These are phyloP conservation scores for Echinometra lucunter DNA, from an alignment of 53 echinoderm and acorn worm genomes.

Conservation along the genomic window DNA sequence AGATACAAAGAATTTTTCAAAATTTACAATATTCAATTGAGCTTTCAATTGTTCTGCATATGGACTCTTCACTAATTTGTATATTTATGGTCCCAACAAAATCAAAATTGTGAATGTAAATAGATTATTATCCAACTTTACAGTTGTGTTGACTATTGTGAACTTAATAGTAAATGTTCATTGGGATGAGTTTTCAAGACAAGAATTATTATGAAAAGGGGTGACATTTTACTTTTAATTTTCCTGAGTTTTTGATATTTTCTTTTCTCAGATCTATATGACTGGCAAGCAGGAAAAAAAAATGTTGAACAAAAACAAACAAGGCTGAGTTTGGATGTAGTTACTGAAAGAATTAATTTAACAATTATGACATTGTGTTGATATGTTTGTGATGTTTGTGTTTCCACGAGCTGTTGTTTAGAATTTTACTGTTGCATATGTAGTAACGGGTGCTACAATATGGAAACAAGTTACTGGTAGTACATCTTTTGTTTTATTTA, in stretches of 20 bases:
- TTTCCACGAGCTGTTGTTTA: slow-evolving; percentile 52
- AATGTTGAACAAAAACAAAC: slow-evolving; percentile 35
- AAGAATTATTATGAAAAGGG: slow-evolving; percentile 2
- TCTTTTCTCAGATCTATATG: slow-evolving; percentile 31
- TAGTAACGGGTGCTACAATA: slow-evolving; percentile 73
- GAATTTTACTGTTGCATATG: slow-evolving; percentile 68
- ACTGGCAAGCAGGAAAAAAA: slow-evolving; percentile 24
- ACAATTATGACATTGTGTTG: slow-evolving; percentile 67
- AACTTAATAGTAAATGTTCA: slow-evolving; percentile 66
- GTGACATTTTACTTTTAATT: slow-evolving; percentile 13
- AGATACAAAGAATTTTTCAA: slow-evolving; percentile 54
- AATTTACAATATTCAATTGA: slow-evolving; percentile 69
- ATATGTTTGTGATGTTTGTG: slow-evolving; percentile 74
- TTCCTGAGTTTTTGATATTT: slow-evolving; percentile 18
- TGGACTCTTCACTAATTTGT: slow-evolving; percentile 50
- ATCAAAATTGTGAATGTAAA: slow-evolving; percentile 65
- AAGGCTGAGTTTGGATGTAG: slow-evolving; percentile 43
- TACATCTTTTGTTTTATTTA: slow-evolving; percentile 57
- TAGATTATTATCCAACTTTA: slow-evolving; percentile 65
- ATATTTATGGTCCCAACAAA: slow-evolving; percentile 68
- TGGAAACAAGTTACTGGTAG: slow-evolving; percentile 60
- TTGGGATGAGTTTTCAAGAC: slow-evolving; percentile 28
- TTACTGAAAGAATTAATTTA: slow-evolving; percentile 45
- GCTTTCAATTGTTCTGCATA: slow-evolving; percentile 65
- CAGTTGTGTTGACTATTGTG: slow-evolving; percentile 71